Conservation (phyloP, 92 coral and sea anemone species). For the Porites cylindrica region DNA sequence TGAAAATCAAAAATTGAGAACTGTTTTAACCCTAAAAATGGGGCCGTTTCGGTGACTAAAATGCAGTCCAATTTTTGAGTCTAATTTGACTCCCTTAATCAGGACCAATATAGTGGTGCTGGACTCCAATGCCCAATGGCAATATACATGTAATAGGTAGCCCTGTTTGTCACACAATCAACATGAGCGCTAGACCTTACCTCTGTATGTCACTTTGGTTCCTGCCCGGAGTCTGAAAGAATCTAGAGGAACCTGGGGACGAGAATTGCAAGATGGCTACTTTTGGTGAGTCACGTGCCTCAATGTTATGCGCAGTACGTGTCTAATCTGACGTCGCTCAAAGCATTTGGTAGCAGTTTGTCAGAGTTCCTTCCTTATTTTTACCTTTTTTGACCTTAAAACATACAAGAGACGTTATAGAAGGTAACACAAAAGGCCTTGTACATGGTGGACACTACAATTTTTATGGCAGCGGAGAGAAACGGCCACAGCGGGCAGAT, state of each 20-base stretch:
- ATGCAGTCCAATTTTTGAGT: too few relatives aligned
- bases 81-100: too few relatives aligned
- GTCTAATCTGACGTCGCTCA: slow-evolving; percentile 58
- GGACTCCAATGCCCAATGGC: too few relatives aligned
- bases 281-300: slow-evolving; percentile 67
- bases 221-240: slow-evolving; percentile 7
- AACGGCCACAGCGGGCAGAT: slow-evolving; percentile 61
- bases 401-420: slow-evolving; percentile 39
- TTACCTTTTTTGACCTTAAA: slow-evolving; percentile 12
- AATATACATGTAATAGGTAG: too few relatives aligned
- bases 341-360: slow-evolving; percentile 26
- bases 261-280: slow-evolving; percentile 15
- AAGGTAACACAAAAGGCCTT: slow-evolving; percentile 57
- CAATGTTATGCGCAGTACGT: slow-evolving; percentile 82
- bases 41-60: too few relatives aligned
- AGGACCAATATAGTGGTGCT: too few relatives aligned
- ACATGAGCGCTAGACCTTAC: too few relatives aligned
- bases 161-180: too few relatives aligned
- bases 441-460: slow-evolving; percentile 76
- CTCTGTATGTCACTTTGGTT: background rate
- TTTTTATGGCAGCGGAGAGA: slow-evolving; percentile 74
- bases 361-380: slow-evolving; percentile 35
- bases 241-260: too few relatives aligned
- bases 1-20: too few relatives aligned
- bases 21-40: too few relatives aligned